phyloP scores from a whole-genome alignment of 2,888 invertebrate species.

The Dasysyrphus tricinctus region DNA sequence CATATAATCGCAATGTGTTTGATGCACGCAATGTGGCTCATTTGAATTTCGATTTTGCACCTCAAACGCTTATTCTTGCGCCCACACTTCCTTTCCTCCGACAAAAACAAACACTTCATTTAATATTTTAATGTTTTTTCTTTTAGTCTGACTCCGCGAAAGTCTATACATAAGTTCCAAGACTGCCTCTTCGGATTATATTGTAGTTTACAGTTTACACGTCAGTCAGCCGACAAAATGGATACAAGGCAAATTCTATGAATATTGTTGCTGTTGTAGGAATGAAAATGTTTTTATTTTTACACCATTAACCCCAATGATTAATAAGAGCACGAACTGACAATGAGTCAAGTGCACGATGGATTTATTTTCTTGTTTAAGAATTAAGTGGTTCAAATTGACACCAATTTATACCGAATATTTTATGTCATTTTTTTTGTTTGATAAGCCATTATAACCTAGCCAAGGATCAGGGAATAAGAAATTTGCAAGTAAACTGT shows the following conservation, averaged over 20 bases:
- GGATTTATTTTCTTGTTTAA: slow-evolving; percentile 35
- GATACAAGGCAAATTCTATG: slow-evolving; percentile 65
- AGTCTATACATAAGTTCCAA: slow-evolving; percentile 8
- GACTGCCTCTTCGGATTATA: slow-evolving; percentile 16
- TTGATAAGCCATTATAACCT: background rate
- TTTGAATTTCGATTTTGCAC: slow-evolving; percentile 63
- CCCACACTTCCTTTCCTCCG: slow-evolving; percentile 42
- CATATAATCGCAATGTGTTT: slow-evolving; percentile 23
- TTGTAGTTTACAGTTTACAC: background rate
- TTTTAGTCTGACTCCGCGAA: slow-evolving; percentile 25
- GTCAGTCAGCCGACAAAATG: slow-evolving; percentile 37
- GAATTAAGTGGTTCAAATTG: slow-evolving; percentile 17
- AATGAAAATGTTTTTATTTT: slow-evolving; percentile 10
- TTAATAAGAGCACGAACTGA: slow-evolving; percentile 39
- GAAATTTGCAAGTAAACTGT: background rate
- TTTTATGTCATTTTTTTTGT: slow-evolving; percentile 1
- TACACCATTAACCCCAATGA: slow-evolving; percentile 42
- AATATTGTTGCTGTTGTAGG: slow-evolving; percentile 17
- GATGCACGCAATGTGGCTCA: slow-evolving; percentile 61
- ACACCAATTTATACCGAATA: slow-evolving; percentile 10
- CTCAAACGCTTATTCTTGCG: slow-evolving; percentile 41
- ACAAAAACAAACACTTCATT: slow-evolving; percentile 55
- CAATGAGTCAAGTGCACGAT: slow-evolving; percentile 20
- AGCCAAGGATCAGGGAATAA: too few species aligned
- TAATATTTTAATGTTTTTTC: slow-evolving; percentile 43